Evolutionary conservation across 2,888 invertebrate species (phyloP), one percentile per base, ranked within the genome.

Genomic region (Cosmia pyralina): DNA sequence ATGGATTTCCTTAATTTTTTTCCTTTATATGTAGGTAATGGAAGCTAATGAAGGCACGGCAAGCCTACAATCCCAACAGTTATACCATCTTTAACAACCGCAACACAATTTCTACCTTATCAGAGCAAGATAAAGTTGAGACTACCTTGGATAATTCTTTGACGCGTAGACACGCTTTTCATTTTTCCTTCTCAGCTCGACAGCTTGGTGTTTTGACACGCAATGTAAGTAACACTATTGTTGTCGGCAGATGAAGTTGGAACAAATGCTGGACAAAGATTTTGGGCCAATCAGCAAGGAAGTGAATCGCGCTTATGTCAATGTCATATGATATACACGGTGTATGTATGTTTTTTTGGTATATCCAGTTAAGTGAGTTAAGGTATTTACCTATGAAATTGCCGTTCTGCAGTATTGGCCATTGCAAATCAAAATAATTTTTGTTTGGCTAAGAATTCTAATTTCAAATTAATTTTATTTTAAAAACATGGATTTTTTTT

Each of bases 1-100:
- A 83, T 83, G 75, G 81, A 84, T 84, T 84, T 69, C 72, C 72
- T 81, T 71, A 11, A 4, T 41, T 81, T 84, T 84, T 82, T 84
- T 70, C 62, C 68, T 75, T 73, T 75, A 70, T 63, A 58, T 71
- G 60, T 57, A 55, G 68, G 59, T 83, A 81, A 81, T 81, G 70
- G 63, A 53, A 58, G 82, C 82, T 84, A 79, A 83, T 84, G 82
- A 83, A 79, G 79, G 77, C 73, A 76, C 41, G 74, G 50, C 58
- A 77, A 80, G 70, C 81, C 70, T 62, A 59, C 69, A 67, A 69
- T 63, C 59, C 63, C 48, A 22, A 62, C 62, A 53, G 44, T 63
- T 69, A 59, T 80, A 77, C 63, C 71, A 58, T 71, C 38, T 53
- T 48, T 19, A n/a, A 46, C 22, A 52, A 46, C 8, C 19, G 19